Conservation (phyloP, 2,797 vertebrate genomes). For the Todus mexicanus region DNA sequence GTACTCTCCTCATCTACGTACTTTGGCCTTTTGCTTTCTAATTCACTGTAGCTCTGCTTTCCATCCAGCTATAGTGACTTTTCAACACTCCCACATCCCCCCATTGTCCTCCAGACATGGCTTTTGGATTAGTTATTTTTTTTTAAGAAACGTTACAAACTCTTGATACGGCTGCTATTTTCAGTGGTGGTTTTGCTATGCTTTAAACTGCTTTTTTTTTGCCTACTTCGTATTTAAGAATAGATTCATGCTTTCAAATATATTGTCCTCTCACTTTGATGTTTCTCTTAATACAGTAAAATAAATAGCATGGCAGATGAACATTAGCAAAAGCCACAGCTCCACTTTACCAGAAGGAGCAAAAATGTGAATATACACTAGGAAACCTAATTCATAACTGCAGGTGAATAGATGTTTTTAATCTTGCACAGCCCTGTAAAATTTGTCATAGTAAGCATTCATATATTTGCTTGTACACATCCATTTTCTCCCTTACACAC, state of each 20-base stretch:
- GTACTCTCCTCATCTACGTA: not conserved
- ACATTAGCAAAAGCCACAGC: slow-evolving; percentile 19
- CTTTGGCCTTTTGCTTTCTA: slow-evolving; percentile 36
- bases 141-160: not conserved
- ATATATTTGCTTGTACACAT: not conserved
- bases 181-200: not conserved
- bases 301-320: slow-evolving; percentile 22
- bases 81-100: not conserved
- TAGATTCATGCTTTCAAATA: not conserved
- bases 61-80: slow-evolving; percentile 4
- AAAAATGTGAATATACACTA: slow-evolving; percentile 26
- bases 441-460: not conserved
- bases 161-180: not conserved
- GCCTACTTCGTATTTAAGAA: not conserved
- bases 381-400: not conserved
- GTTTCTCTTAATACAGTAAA: slow-evolving; percentile 9
- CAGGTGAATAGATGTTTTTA: not conserved
- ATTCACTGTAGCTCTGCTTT: slow-evolving; percentile 26
- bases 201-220: not conserved
- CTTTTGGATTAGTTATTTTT: not conserved
- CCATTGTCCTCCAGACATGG: not conserved
- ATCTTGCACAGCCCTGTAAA: not conserved
- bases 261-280: not conserved
- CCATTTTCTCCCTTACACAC: not conserved
- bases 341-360: not conserved